Conservation (phyloP, 2,113 vertebrate genomes). For the western clawed frog (Xenopus tropicalis) region UCB_Xtro_10.0 CM004445.2:76001501-76002000, state of each 20-base stretch:
- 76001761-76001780: slow-evolving; percentile 35
- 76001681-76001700: slow-evolving; percentile 13
- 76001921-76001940: background rate
- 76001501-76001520: slow-evolving; percentile 24
- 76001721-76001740: slow-evolving; percentile 18
- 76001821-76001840: background rate
- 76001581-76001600: slow-evolving; percentile 18
- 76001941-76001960: background rate
- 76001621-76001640: too few species aligned
- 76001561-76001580: slow-evolving; percentile 19
- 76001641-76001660: background rate
- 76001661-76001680: background rate
- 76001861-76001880: background rate
- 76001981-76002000: background rate
- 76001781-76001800: background rate
- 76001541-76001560: slow-evolving; percentile 32
- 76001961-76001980: background rate
- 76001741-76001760: slow-evolving; percentile 32
- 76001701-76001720: background rate
- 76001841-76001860: background rate
- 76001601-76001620: background rate
- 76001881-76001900: background rate
- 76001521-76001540: slow-evolving; percentile 34
- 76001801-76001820: background rate
- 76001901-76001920: background rate